Evolutionary conservation across 2,888 invertebrate genomes (phyloP).

Genomic region (Andrena fulva): DNA sequence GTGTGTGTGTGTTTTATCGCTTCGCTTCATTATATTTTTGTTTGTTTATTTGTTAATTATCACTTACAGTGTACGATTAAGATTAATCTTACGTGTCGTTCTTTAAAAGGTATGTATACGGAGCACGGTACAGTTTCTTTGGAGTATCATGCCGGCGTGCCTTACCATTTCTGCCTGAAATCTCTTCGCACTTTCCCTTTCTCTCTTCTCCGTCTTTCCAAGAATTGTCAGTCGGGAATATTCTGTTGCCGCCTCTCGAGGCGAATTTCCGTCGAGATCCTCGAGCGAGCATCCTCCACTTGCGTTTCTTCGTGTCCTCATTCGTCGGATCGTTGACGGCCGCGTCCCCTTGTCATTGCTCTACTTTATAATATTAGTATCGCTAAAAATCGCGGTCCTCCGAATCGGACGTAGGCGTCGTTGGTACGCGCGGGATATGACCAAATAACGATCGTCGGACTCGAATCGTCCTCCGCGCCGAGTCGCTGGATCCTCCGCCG

Average conservation of each 20-base stretch:
- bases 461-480: constrained; percentile 39
- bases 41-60: constrained; percentile 71
- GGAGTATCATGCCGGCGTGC: constrained; percentile 76
- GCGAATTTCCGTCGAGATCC: constrained; percentile 3
- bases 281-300: neutral
- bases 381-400: constrained; percentile 69
- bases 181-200: neutral
- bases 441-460: constrained; percentile 49
- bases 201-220: constrained; percentile 7
- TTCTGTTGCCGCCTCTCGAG: constrained; percentile 17
- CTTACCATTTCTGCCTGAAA: constrained; percentile 7
- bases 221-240: constrained; percentile 47
- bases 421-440: constrained; percentile 69
- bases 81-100: constrained; percentile 75
- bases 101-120: constrained; percentile 78
- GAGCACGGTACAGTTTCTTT: constrained; percentile 83
- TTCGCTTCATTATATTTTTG: constrained; percentile 67
- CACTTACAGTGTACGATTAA: constrained; percentile 82
- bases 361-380: constrained; percentile 61
- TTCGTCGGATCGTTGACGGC: constrained; percentile 12
- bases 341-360: constrained; percentile 27
- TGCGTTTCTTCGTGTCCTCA: neutral
- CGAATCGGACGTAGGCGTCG: constrained; percentile 71
- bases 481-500: neutral
- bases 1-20: constrained; percentile 48